Evolutionary conservation across 2,113 vertebrate genomes (phyloP).

Genomic region (Cervus canadensis): DNA sequence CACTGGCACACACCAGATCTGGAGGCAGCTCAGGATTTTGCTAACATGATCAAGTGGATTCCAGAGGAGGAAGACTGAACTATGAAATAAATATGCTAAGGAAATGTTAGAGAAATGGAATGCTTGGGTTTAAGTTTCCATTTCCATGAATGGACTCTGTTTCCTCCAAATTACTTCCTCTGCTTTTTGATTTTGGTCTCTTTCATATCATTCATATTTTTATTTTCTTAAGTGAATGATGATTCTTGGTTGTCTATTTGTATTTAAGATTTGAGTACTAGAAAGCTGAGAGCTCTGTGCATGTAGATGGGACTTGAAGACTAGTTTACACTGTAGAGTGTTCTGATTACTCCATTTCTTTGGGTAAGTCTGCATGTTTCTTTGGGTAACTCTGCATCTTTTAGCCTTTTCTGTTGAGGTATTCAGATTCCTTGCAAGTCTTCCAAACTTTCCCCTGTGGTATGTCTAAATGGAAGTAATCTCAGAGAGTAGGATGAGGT

Average conservation of each 20-base stretch:
- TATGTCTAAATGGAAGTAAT: neutral
- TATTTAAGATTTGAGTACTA: neutral
- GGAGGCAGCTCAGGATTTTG: neutral
- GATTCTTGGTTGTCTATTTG: neutral
- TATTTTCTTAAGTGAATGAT: neutral
- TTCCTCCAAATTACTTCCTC: neutral
- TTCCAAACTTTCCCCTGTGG: neutral
- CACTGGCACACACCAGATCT: neutral
- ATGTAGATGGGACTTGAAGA: neutral
- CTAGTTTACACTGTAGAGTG: neutral
- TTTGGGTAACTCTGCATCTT: neutral
- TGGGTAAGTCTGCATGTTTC: neutral
- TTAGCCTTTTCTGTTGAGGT: neutral
- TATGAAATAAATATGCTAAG: neutral
- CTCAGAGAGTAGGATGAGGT: neutral
- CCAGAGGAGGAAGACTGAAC: neutral
- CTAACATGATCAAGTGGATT: neutral
- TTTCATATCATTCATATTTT: neutral
- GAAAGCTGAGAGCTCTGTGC: neutral
- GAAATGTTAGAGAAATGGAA: constrained; percentile 15
- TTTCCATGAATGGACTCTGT: neutral
- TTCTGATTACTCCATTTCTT: neutral
- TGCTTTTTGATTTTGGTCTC: neutral
- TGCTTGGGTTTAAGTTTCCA: neutral
- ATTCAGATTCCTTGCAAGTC: neutral